These are phyloP conservation scores for Anastatus disparis DNA, from an alignment of 1,140 invertebrate genomes.

Conservation along the genomic window DNA sequence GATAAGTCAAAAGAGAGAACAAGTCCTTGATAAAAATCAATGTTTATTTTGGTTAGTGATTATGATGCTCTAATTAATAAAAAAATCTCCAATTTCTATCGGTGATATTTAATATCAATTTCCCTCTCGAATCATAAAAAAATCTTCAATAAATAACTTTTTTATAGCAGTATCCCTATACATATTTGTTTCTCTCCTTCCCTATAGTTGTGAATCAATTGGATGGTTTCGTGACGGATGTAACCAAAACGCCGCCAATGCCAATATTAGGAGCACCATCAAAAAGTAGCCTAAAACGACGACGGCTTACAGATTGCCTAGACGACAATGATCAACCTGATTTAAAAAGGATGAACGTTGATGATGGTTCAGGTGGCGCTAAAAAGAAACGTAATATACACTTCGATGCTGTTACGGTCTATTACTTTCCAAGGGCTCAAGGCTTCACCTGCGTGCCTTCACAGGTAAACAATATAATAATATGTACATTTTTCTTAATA, in stretches of 20 bases:
- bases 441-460: conserved; percentile 98
- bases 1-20: too few relatives aligned
- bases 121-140: too few relatives aligned
- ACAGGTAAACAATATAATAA: conserved; percentile 67
- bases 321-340: conserved; percentile 60
- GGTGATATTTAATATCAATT: too few relatives aligned
- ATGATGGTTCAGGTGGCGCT: conserved; percentile 42
- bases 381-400: conserved; percentile 83
- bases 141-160: too few relatives aligned
- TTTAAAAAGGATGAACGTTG: conserved; percentile 63
- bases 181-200: too few relatives aligned
- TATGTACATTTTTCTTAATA: conserved; percentile 3
- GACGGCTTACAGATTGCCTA: conserved; percentile 60
- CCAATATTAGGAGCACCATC: conserved; percentile 50
- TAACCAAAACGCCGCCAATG: conserved; percentile 42
- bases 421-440: conserved; percentile 93
- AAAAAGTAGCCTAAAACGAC: conserved; percentile 71
- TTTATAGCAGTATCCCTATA: too few relatives aligned
- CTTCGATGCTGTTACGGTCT: conserved; percentile 94
- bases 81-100: too few relatives aligned
- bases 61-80: too few relatives aligned
- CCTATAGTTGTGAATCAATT: not conserved
- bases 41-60: too few relatives aligned
- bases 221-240: not conserved
- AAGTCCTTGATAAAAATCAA: too few relatives aligned